Conservation (phyloP, 2,888 invertebrate species). For the Drosophila cracens region DNA sequence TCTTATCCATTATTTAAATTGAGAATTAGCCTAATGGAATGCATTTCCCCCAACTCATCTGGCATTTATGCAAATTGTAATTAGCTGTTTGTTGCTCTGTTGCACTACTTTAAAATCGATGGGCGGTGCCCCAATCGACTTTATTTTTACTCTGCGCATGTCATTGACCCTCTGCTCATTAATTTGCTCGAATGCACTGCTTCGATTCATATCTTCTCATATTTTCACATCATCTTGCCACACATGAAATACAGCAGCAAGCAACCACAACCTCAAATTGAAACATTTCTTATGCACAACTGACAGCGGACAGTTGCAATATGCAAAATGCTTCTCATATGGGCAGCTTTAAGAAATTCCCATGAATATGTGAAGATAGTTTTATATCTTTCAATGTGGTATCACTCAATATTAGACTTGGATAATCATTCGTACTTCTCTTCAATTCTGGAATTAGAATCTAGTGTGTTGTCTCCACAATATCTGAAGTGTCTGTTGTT, state of each 20-base stretch:
- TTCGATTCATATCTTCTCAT: not conserved
- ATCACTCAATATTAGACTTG: not conserved
- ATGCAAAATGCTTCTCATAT: not conserved
- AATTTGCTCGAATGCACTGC: not conserved
- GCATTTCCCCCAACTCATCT: not conserved
- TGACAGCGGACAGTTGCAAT: not conserved
- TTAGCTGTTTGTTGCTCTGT: not conserved
- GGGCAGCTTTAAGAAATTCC: not conserved
- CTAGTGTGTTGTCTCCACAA: not conserved
- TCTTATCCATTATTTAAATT: not conserved
- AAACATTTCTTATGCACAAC: not conserved
- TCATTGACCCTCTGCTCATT: not conserved
- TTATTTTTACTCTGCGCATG: not conserved
- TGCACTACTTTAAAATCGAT: not conserved
- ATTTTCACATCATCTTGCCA: not conserved
- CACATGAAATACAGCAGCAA: not conserved
- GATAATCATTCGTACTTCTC: not conserved
- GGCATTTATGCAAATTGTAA: not conserved
- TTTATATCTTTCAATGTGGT: not conserved
- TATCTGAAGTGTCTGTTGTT: not conserved
- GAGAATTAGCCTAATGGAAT: not conserved
- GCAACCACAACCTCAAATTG: not conserved
- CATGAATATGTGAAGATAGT: not conserved
- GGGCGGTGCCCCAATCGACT: not conserved
- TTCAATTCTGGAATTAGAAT: not conserved